Conservation (phyloP, 2,113 vertebrate species). For the Pampusana beccarii region DNA sequence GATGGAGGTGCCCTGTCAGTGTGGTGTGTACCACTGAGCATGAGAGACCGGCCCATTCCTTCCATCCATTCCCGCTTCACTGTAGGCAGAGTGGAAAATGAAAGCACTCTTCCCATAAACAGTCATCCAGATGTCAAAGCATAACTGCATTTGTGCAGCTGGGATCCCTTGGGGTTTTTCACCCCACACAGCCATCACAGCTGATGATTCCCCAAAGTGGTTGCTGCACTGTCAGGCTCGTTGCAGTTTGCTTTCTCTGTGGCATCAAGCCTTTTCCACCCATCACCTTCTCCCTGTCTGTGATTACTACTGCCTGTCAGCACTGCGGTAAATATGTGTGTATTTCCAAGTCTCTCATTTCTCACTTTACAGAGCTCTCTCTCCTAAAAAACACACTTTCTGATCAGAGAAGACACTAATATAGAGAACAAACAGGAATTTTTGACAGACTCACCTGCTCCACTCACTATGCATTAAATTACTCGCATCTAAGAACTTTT, state of each 20-base stretch:
- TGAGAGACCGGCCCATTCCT: not conserved
- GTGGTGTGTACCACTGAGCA: not conserved
- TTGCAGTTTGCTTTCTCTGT: not conserved
- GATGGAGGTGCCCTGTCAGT: not conserved
- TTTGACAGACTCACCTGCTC: not conserved
- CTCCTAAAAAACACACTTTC: not conserved
- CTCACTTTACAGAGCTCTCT: not conserved
- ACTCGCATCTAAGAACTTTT: not conserved
- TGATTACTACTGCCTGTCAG: not conserved
- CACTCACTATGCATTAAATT: not conserved
- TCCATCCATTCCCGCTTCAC: not conserved
- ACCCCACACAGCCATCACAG: not conserved
- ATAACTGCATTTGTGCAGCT: not conserved
- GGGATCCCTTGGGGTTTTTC: slow-evolving; percentile 4
- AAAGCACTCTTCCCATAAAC: slow-evolving; percentile 12
- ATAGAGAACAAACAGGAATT: not conserved
- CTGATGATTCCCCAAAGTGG: not conserved
- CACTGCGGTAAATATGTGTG: not conserved
- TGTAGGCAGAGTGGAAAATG: not conserved
- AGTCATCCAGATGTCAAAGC: slow-evolving; percentile 13
- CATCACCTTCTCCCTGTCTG: not conserved
- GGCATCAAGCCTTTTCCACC: not conserved
- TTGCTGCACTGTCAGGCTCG: not conserved
- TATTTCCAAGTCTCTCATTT: not conserved
- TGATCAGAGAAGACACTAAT: not conserved